Base-by-base conservation (phyloP, 2,888 invertebrate species). In the Sarcophaga subvicina region DNA sequence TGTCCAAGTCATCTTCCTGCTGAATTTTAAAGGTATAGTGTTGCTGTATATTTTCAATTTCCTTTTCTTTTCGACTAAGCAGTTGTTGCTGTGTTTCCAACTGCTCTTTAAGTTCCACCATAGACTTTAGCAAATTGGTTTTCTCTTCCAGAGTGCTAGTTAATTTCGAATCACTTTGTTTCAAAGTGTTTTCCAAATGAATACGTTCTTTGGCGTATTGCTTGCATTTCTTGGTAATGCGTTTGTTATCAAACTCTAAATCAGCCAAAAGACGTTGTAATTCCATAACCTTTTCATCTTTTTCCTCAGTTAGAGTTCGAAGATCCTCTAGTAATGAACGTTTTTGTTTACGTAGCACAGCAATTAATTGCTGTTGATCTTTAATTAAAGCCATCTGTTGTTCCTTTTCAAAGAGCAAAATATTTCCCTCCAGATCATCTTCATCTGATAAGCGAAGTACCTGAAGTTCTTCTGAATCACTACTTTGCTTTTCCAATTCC, bases 321-420 rank as follows among this genome's bases (percentile, higher is more conserved):
- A 93, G 86, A 47, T 93, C 93, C 6, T 88, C 90, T 4, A 93
- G 88, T 0, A 93, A 88, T 17, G 88, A 85, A 22, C 90, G 90
- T 73, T 93, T 93, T 73, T 93, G 93, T 76, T 90, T 92, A 4
- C 93, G 91, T 12, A 93, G 88, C 45, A 93, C 90, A 4, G 90
- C 90, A 20, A 92, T 93, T 2, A 93, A 78, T 37, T 91, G 90
- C 1, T 91, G 90, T 66, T 93, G 91, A 73, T 93, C 93, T 25
- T 88, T 86, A 0, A 92, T 87, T 2, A 90, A 86, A 0, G 90
- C 89, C 14, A 90, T 88, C 14, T 91, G 90, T 60, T 92, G 92
- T 59, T 91, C 89, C 1, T 90, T 84, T 66, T 92, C 90, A 79
- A 92, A 92, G 4, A 89, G 88, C 3, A 78, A 6, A 12, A 14